Conservation (phyloP, 1,140 invertebrate species). For the Cotesia glomerata region DNA sequence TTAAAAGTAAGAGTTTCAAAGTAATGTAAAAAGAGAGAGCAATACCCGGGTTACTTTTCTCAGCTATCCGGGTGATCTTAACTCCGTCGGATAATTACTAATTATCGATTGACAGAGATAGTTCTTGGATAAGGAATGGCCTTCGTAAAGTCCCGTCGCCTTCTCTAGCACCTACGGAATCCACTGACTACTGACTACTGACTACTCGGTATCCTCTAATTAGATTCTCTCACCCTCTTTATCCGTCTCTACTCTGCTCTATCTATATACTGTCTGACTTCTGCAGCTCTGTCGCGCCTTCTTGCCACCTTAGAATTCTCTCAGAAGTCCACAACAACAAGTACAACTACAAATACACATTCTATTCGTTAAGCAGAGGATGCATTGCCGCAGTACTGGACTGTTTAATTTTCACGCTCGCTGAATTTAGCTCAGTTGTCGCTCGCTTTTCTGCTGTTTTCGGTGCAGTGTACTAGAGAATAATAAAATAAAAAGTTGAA, state of each 20-base stretch:
- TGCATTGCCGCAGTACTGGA: constrained; percentile 2
- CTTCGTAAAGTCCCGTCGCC: not conserved
- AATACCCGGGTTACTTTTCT: not conserved
- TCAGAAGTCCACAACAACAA: constrained; percentile 21
- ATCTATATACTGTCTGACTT: not conserved
- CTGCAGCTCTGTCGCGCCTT: too few species aligned
- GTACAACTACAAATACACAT: too few species aligned
- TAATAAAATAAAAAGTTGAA: not conserved
- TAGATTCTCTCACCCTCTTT: constrained; percentile 27
- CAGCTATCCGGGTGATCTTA: not conserved
- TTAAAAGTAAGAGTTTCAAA: constrained; percentile 5
- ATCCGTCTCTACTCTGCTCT: too few species aligned
- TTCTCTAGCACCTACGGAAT: not conserved
- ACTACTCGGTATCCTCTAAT: constrained; percentile 25
- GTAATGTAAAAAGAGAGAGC: not conserved
- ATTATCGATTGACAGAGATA: constrained; percentile 31
- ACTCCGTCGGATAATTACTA: constrained; percentile 22
- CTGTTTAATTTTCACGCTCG: constrained; percentile 28
- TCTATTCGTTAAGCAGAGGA: constrained; percentile 25
- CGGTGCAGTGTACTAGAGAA: too few species aligned
- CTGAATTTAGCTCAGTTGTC: not conserved
- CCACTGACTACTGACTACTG: not conserved
- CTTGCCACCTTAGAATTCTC: constrained; percentile 11
- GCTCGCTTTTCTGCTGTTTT: not conserved
- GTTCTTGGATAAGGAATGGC: not conserved